Evolutionary conservation across 2,888 invertebrate genomes (phyloP).

Genomic region (Lydus trimaculatus): DNA sequence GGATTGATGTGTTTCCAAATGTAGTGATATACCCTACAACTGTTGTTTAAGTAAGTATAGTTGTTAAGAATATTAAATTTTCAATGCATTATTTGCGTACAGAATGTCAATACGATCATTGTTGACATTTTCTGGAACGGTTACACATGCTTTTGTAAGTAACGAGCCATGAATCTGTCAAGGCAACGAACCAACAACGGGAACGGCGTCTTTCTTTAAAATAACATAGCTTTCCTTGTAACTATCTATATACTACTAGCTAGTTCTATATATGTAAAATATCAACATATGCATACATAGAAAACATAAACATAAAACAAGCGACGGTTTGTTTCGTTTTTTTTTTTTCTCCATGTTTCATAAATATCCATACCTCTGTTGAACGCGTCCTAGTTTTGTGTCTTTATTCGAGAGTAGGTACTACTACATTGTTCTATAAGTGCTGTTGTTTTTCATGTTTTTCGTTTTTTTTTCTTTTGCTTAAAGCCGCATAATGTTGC

Average conservation of each 20-base stretch:
- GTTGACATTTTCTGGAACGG: slow-evolving; percentile 12
- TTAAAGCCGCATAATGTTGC: slow-evolving; percentile 33
- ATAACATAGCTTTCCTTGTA: neutral
- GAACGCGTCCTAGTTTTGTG: slow-evolving; percentile 20
- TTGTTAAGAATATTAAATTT: slow-evolving; percentile 13
- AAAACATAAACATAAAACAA: neutral
- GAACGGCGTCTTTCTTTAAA: slow-evolving; percentile 2
- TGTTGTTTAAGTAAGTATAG: slow-evolving; percentile 35
- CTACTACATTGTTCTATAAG: slow-evolving; percentile 35
- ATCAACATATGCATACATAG: neutral
- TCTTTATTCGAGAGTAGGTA: slow-evolving; percentile 37
- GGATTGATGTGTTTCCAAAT: slow-evolving; percentile 28
- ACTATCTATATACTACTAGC: neutral
- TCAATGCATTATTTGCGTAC: neutral
- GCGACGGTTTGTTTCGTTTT: neutral
- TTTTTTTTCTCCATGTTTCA: slow-evolving; percentile 8
- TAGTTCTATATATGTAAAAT: neutral
- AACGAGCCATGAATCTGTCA: slow-evolving; percentile 31
- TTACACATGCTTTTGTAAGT: slow-evolving; percentile 19
- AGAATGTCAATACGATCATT: slow-evolving; percentile 16
- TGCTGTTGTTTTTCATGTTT: slow-evolving; percentile 35
- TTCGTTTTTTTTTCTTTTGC: slow-evolving; percentile 31
- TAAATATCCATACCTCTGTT: slow-evolving; percentile 16
- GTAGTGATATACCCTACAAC: slow-evolving; percentile 24
- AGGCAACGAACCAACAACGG: slow-evolving; percentile 3